These are phyloP conservation scores for Chloropsis hardwickii DNA, from an alignment of 2,113 vertebrate genomes.

Conservation along the genomic window DNA sequence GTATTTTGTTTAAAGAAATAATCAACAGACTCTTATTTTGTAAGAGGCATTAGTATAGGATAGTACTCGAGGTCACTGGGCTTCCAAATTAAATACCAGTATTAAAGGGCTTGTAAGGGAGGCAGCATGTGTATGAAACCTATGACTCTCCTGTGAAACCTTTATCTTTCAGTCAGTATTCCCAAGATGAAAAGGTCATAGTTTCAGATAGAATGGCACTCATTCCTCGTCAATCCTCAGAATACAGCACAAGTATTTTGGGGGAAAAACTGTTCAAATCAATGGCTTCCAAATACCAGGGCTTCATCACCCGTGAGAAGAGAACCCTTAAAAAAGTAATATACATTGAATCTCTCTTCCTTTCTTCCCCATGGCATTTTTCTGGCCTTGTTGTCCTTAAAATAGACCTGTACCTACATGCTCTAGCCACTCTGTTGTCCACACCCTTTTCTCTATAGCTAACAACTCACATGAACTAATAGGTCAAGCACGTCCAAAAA, in stretches of 20 bases:
- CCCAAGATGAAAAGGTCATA: not conserved
- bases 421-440: not conserved
- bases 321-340: not conserved
- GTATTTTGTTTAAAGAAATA: not conserved
- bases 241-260: not conserved
- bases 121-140: not conserved
- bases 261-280: not conserved
- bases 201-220: not conserved
- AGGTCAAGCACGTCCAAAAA: not conserved
- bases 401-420: not conserved
- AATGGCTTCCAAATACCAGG: not conserved
- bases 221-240: not conserved
- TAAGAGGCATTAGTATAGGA: not conserved
- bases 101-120: not conserved
- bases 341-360: not conserved
- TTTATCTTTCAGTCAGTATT: not conserved
- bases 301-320: not conserved
- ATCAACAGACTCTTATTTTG: not conserved
- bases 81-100: not conserved
- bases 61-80: not conserved
- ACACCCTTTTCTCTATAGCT: not conserved
- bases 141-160: not conserved
- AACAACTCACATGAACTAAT: not conserved
- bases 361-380: not conserved
- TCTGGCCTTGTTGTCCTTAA: not conserved